phyloP scores from a whole-genome alignment of 1,140 invertebrate genomes.

The Eriosoma lanigerum region DNA sequence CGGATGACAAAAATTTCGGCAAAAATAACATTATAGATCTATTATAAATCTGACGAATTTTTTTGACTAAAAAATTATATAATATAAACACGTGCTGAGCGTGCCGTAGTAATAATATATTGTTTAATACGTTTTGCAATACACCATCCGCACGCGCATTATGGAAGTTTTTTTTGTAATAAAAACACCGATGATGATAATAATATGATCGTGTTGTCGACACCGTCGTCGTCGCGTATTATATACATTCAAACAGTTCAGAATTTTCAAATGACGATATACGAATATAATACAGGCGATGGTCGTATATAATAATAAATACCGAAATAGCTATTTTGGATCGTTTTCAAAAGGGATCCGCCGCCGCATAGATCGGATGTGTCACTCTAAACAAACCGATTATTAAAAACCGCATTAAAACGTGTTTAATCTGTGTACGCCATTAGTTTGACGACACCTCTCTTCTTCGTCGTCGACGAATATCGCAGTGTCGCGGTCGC shows the following conservation, averaged over 20 bases:
- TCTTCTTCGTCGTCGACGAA: not conserved
- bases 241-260: not conserved
- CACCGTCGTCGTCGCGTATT: too few species aligned
- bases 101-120: too few species aligned
- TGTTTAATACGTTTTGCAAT: too few species aligned
- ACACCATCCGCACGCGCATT: too few species aligned
- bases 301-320: slow-evolving; percentile 18
- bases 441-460: slow-evolving; percentile 51
- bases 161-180: too few species aligned
- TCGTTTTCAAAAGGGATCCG: slow-evolving; percentile 50
- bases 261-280: too few species aligned
- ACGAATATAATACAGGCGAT: not conserved
- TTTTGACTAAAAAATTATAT: not conserved
- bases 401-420: slow-evolving; percentile 52
- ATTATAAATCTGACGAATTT: not conserved
- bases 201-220: not conserved
- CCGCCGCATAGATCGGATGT: slow-evolving; percentile 50
- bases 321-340: slow-evolving; percentile 50
- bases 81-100: too few species aligned
- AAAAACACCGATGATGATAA: too few species aligned
- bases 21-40: not conserved
- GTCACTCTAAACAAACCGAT: slow-evolving; percentile 51
- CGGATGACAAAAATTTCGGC: not conserved
- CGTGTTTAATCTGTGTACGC: slow-evolving; percentile 52
- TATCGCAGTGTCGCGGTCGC: not conserved